Evolutionary conservation across 23 tunicate genomes (phyloP).

Genomic region (Diplosoma virens): DNA sequence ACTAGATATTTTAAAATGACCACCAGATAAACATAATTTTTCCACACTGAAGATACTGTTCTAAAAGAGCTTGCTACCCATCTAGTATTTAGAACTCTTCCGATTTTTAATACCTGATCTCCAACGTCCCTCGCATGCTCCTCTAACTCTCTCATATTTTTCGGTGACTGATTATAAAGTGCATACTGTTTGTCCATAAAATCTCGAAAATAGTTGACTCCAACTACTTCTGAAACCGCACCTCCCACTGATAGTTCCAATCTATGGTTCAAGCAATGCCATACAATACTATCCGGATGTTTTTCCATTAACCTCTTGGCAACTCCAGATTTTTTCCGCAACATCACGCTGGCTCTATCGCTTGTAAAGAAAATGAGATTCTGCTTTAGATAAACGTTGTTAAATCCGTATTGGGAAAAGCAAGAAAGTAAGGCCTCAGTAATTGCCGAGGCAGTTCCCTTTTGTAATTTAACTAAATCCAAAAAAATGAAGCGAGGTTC

Average conservation of each 20-base stretch:
- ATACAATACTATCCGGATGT: neutral
- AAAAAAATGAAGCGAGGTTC: neutral
- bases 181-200: neutral
- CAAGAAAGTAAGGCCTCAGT: neutral
- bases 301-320: neutral
- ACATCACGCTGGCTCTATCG: neutral
- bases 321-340: neutral
- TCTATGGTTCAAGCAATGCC: neutral
- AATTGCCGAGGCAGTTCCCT: neutral
- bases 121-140: slow-evolving; percentile 1
- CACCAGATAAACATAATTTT: neutral
- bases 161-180: neutral
- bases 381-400: neutral
- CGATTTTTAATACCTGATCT: neutral
- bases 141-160: neutral
- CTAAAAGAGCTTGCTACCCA: slow-evolving; percentile 5
- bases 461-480: neutral
- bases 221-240: neutral
- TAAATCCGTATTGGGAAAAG: neutral
- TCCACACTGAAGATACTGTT: neutral
- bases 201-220: neutral
- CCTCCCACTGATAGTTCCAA: neutral
- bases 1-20: neutral
- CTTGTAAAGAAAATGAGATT: neutral
- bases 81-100: neutral